These are phyloP conservation scores for Albula goreensis DNA, from an alignment of 2,113 vertebrate genomes.

Conservation along the genomic window DNA sequence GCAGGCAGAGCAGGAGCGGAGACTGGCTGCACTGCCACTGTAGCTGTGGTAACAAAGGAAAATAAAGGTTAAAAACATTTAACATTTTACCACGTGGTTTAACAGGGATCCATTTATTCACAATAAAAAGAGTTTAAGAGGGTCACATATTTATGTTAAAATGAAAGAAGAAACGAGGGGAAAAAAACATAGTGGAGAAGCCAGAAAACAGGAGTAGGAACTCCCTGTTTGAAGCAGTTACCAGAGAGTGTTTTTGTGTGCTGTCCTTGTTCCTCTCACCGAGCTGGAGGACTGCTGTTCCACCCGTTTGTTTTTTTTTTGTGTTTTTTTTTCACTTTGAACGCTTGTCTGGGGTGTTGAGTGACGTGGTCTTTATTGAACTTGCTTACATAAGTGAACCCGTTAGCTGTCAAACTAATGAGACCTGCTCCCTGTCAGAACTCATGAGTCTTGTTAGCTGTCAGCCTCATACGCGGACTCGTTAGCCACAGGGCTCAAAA, in stretches of 20 bases:
- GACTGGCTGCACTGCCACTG: too few relatives aligned
- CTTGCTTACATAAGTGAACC: conserved; percentile 48
- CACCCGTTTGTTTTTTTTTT: conserved; percentile 19
- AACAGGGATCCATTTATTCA: neutral
- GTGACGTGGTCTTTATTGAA: conserved; percentile 53
- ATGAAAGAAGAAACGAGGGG: neutral
- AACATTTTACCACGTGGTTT: neutral
- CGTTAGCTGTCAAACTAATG: neutral
- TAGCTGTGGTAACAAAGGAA: too few relatives aligned
- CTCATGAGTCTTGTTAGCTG: neutral
- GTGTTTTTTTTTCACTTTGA: conserved; percentile 46
- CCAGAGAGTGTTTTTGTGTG: conserved; percentile 33
- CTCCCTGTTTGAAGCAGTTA: neutral
- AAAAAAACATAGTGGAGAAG: neutral
- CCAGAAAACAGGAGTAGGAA: neutral
- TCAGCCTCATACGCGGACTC: neutral
- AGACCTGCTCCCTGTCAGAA: neutral
- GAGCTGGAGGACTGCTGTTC: conserved; percentile 51
- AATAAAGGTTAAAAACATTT: too few relatives aligned
- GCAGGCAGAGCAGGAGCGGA: too few relatives aligned
- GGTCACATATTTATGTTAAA: neutral
- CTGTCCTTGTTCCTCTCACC: conserved; percentile 37
- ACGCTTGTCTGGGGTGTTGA: conserved; percentile 53
- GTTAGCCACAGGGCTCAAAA: neutral
- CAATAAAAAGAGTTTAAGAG: neutral